phyloP scores from a whole-genome alignment of 2,888 invertebrate genomes.

The Pantelozetes paolii region DNA sequence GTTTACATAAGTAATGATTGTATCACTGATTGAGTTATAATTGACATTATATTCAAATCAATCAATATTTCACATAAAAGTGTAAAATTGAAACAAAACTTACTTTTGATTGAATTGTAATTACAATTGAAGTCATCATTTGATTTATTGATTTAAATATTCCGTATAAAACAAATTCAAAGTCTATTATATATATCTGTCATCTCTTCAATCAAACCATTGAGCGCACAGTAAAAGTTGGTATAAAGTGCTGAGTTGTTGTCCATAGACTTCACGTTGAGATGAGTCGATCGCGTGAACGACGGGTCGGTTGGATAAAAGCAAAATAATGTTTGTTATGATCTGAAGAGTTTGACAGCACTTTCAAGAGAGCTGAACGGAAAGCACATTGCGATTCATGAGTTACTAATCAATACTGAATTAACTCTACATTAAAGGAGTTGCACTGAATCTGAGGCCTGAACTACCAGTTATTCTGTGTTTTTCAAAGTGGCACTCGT shows the following conservation, averaged over 20 bases:
- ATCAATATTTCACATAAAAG: no score
- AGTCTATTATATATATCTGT: no score
- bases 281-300: constrained; percentile 1
- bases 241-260: not conserved
- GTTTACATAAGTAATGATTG: no score
- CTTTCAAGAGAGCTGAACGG: not conserved
- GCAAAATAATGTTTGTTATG: not conserved
- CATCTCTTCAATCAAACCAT: no score
- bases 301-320: not conserved
- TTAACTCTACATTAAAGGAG: not conserved
- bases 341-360: not conserved
- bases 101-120: no score
- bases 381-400: not conserved
- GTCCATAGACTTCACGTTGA: not conserved
- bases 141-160: no score
- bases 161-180: no score
- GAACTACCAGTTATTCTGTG: not conserved
- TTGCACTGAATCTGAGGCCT: constrained; percentile 11
- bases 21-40: no score
- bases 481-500: constrained; percentile 1
- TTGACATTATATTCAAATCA: no score
- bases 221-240: not conserved
- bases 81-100: no score
- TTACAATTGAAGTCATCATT: no score
- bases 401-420: not conserved